Base-by-base conservation (phyloP, 2,113 vertebrate species). In the Zeus faber region DNA sequence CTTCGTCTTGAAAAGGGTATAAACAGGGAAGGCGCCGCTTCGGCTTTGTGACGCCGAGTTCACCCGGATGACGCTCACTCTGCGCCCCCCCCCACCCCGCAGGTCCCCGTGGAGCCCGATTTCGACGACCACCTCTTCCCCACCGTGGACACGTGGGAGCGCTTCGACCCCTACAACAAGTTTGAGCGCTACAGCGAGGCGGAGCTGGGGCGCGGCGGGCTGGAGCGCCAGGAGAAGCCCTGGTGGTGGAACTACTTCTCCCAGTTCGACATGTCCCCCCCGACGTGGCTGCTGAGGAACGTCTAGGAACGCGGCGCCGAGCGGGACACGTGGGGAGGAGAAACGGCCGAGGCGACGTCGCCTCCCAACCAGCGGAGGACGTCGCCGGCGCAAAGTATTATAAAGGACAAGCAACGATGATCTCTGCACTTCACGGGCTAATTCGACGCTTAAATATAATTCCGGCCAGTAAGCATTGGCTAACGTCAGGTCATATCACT, bases 231-330 rank as follows among this genome's bases (percentile, higher is more conserved):
- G 85, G 90, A 93, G 70, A 98, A 95, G 64, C 97, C 97, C 0
- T 98, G 97, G 97, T 99, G 96, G 97, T 99, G 97, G 97, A 85
- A 88, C 2, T 99, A 98, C 76, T 97, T 99, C 79, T 90, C 91
- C 25, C 91, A 92, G 4, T 84, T 94, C 4, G 91, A 87, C 20
- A 70, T 88, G 5, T 85, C 92, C 8, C 86, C 91, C 51, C 96
- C 97, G 0, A 81, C 88, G 23, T 99, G 97, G 97, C 87, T 99
- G 63, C 91, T 99, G 41, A 91, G 89, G 72, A 91, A 89, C 62
- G 84, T 89, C 51, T 91, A 81, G 65, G 57, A 3, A 18, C 11
- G 39, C 23, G 13, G 21, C 18, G 41, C 6, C 49, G 58, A 23
- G 29, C 33, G 18, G 21, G 31, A 10, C 21, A 29, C 27, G 27